Base-by-base conservation (phyloP, 2,888 invertebrate genomes). In the Charanyca ferruginea region DNA sequence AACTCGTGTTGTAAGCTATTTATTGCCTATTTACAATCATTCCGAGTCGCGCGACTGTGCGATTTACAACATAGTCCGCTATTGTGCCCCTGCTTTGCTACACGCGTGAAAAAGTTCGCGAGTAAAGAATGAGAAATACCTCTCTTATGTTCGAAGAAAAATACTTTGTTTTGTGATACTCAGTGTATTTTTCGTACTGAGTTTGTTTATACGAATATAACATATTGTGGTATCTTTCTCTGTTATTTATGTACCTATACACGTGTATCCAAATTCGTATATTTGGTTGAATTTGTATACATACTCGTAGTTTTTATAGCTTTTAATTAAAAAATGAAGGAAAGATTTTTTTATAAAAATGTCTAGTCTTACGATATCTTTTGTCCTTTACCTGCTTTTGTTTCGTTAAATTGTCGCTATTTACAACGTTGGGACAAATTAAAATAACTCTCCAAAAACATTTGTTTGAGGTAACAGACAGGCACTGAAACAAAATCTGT, bases 21-120 rank as follows among this genome's bases (percentile, higher is more conserved):
- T 91, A 89, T 88, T 86, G 89, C 83, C 90, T 87, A 89, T 92
- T 92, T 90, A 89, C 90, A 92, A 91, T 90, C 92, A 90, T 88
- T 88, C 83, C 89, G 86, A 89, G 89, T 89, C 81, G 84, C 71
- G 73, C 84, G 80, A 87, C 88, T 88, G 85, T 87, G 85, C 90
- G 87, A 90, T 91, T 90, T 92, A 90, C 89, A 91, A 86, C 87
- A 72, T 65, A 84, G 84, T 84, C 83, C 80, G 66, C 79, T 79
- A 80, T 82, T 83, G 84, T 78, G 38, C 75, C 72, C 71, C 74
- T 78, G 84, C 81, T 83, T 79, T 80, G 75, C 61, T 71, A 68
- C 73, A 78, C 66, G 73, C 70, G 74, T 70, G 62, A 68, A 76
- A 78, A 84, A 77, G 57, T 78, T 72, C 28, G 42, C 59, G 61